Percentiles rank a stretch among this genome's conserved stretches.
These are phyloP conservation scores for Caenorhabditis macrosperma DNA, from an alignment of 2,888 invertebrate species.

Conservation along the genomic window DNA sequence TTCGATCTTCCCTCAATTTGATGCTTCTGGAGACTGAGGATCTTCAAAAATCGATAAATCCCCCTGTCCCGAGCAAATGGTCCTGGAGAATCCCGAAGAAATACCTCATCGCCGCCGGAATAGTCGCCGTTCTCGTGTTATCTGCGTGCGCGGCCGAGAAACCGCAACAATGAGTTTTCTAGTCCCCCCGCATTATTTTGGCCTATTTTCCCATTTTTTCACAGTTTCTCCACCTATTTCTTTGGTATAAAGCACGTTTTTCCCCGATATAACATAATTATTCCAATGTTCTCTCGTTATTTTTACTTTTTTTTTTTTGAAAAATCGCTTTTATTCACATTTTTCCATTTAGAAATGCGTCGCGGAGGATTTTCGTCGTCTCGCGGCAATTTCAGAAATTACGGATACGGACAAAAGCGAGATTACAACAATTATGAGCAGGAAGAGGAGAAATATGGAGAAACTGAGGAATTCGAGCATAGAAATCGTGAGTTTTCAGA, in stretches of 20 bases:
- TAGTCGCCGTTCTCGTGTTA: background rate
- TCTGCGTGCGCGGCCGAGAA: background rate
- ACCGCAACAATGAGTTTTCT: background rate
- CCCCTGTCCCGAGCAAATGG: background rate
- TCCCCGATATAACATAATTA: too few relatives aligned
- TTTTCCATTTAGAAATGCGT: constrained; percentile 30
- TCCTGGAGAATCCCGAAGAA: background rate
- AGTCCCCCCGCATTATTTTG: background rate
- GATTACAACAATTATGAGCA: constrained; percentile 7
- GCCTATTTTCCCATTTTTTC: background rate
- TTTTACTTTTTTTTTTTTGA: background rate
- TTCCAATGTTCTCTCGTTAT: background rate
- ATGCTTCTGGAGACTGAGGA: constrained; percentile 30
- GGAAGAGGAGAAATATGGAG: constrained; percentile 29
- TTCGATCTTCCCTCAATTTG: constrained; percentile 14
- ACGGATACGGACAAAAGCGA: constrained; percentile 39
- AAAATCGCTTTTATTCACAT: background rate
- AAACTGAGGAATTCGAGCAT: constrained; percentile 38
- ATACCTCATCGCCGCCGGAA: background rate
- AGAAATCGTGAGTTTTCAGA: constrained; percentile 20
- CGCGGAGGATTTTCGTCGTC: constrained; percentile 31
- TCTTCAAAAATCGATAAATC: background rate
- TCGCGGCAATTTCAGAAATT: constrained; percentile 21
- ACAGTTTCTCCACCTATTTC: background rate
- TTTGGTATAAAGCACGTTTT: background rate